These are phyloP conservation scores for Hyaena hyaena DNA, from an alignment of 2,113 vertebrate species.

Conservation along the genomic window DNA sequence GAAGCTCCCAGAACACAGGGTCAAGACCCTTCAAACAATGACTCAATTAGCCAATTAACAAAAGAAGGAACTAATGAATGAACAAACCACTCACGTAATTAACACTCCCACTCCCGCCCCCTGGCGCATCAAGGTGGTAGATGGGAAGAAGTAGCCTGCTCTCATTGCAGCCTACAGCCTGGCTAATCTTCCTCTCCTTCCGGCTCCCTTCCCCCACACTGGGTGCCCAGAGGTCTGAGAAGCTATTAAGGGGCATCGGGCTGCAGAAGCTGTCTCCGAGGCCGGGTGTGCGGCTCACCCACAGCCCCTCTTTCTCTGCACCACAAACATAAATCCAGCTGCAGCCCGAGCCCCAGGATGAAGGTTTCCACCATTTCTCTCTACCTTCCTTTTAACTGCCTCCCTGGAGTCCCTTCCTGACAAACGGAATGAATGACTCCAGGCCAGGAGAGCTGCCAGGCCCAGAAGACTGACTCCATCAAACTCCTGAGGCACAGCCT, in stretches of 20 bases:
- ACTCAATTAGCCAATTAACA: not conserved
- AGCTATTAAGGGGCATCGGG: not conserved
- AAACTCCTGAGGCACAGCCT: not conserved
- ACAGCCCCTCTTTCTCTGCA: not conserved
- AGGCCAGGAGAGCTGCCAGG: not conserved
- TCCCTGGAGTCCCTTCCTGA: slow-evolving; percentile 26
- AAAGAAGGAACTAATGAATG: not conserved
- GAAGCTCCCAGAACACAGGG: not conserved
- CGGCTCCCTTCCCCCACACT: not conserved
- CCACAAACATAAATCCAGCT: not conserved
- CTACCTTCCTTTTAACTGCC: not conserved
- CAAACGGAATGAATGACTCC: not conserved
- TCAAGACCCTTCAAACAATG: not conserved
- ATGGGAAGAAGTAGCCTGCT: not conserved
- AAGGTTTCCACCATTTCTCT: not conserved
- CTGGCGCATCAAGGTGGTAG: not conserved
- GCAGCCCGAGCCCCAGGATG: not conserved
- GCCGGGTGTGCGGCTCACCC: not conserved
- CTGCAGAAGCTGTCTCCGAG: not conserved
- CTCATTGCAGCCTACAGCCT: not conserved
- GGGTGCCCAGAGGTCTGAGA: not conserved
- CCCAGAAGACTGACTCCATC: not conserved
- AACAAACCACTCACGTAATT: not conserved
- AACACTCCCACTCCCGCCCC: rapidly evolving
- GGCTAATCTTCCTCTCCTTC: not conserved